These are phyloP conservation scores for Epinephelus coioides DNA, from an alignment of 2,797 vertebrate genomes.

Conservation along the genomic window DNA sequence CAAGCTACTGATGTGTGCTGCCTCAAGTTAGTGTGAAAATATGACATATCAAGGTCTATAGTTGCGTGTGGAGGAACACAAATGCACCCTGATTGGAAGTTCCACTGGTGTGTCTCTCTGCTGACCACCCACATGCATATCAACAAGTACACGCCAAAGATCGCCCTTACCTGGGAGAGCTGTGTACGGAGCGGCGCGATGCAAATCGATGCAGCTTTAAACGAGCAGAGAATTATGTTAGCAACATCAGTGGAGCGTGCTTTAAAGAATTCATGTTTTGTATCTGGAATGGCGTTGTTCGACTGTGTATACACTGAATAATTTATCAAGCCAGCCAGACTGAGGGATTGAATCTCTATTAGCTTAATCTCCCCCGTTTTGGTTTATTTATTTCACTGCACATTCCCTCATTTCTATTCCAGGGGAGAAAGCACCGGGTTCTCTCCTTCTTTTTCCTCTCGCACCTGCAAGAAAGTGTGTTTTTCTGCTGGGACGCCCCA, in stretches of 20 bases:
- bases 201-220: slow-evolving; percentile 84
- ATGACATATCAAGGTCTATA: slow-evolving; percentile 65
- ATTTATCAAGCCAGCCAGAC: slow-evolving; percentile 86
- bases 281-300: slow-evolving; percentile 83
- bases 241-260: slow-evolving; percentile 82
- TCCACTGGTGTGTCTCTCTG: slow-evolving; percentile 53
- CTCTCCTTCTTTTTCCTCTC: slow-evolving; percentile 51
- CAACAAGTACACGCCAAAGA: slow-evolving; percentile 72
- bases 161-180: slow-evolving; percentile 70
- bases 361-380: slow-evolving; percentile 86
- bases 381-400: slow-evolving; percentile 85
- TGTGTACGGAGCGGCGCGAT: slow-evolving; percentile 64
- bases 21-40: slow-evolving; percentile 52
- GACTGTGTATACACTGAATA: slow-evolving; percentile 87
- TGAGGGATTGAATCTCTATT: slow-evolving; percentile 88
- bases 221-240: slow-evolving; percentile 85
- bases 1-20: slow-evolving; percentile 36
- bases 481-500: slow-evolving; percentile 67
- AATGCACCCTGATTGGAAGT: slow-evolving; percentile 57
- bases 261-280: slow-evolving; percentile 87
- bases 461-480: slow-evolving; percentile 73
- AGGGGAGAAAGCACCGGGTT: slow-evolving; percentile 58
- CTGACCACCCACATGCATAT: slow-evolving; percentile 73
- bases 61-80: slow-evolving; percentile 60
- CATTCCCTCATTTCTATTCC: slow-evolving; percentile 81